Conservation (phyloP, 2,888 invertebrate genomes). For the Athripsodes cinereus region DNA sequence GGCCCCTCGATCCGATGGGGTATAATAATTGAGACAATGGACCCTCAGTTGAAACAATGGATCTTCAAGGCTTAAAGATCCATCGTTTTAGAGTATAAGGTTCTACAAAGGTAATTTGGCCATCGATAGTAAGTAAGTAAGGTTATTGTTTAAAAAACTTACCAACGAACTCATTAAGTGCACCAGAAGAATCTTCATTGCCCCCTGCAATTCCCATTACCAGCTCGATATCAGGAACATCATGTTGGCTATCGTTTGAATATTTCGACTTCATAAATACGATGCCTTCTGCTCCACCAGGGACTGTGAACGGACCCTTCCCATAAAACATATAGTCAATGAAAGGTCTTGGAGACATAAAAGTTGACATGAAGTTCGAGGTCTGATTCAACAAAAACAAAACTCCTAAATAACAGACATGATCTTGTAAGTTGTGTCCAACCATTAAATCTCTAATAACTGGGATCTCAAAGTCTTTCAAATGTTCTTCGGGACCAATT, state of each 20-base stretch:
- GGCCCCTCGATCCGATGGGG: too few species aligned
- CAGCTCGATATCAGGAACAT: slow-evolving; percentile 74
- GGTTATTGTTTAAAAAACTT: too few species aligned
- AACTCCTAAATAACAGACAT: slow-evolving; percentile 67
- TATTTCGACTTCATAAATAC: slow-evolving; percentile 67
- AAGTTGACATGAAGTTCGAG: slow-evolving; percentile 60
- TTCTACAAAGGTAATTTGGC: too few species aligned
- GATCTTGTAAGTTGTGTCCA: slow-evolving; percentile 78
- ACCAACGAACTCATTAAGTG: slow-evolving; percentile 58
- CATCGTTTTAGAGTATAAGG: too few species aligned
- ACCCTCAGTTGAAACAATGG: too few species aligned
- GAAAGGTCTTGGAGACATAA: slow-evolving; percentile 50
- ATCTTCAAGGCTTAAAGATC: too few species aligned
- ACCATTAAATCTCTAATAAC: slow-evolving; percentile 65
- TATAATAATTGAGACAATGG: too few species aligned
- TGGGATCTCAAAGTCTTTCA: slow-evolving; percentile 53
- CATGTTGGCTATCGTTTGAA: slow-evolving; percentile 40
- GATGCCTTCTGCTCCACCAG: slow-evolving; percentile 71
- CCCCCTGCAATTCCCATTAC: slow-evolving; percentile 74
- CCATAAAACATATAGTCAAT: slow-evolving; percentile 57
- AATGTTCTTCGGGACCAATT: slow-evolving; percentile 61
- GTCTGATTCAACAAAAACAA: slow-evolving; percentile 67
- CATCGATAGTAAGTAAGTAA: too few species aligned
- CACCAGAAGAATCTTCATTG: slow-evolving; percentile 65
- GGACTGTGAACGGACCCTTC: slow-evolving; percentile 65